Conservation (phyloP, 2,113 vertebrate genomes). For the Callithrix jacchus region DNA sequence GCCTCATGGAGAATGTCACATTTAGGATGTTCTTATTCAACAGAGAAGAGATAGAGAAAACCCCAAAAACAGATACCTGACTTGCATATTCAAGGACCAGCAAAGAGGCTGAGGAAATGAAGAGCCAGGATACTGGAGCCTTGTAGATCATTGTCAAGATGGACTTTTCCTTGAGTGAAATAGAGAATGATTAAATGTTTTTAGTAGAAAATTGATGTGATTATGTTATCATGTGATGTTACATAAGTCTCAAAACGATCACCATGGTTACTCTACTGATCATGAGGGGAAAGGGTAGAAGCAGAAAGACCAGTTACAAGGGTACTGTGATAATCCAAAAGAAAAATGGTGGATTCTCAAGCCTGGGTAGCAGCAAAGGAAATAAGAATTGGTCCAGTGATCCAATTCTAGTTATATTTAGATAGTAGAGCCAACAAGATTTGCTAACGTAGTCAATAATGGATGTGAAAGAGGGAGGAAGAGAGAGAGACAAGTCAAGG, state of each 20-base stretch:
- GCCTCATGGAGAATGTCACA: background rate
- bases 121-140: background rate
- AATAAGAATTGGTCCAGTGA: background rate
- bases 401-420: background rate
- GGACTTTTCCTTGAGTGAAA: background rate
- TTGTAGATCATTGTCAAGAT: background rate
- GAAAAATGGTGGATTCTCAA: background rate
- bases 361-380: background rate
- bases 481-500: background rate
- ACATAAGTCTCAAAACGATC: background rate
- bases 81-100: background rate
- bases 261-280: background rate
- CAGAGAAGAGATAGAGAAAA: background rate
- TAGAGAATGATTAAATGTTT: background rate
- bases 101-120: background rate
- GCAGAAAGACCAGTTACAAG: background rate
- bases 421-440: background rate
- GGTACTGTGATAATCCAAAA: background rate
- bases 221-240: background rate
- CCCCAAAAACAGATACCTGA: background rate
- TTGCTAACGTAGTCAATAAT: background rate
- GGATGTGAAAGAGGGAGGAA: background rate
- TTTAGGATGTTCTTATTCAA: background rate
- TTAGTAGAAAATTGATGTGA: background rate
- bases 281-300: background rate